Conservation (phyloP, 2,797 vertebrate genomes). For the Gallirallus australis region DNA sequence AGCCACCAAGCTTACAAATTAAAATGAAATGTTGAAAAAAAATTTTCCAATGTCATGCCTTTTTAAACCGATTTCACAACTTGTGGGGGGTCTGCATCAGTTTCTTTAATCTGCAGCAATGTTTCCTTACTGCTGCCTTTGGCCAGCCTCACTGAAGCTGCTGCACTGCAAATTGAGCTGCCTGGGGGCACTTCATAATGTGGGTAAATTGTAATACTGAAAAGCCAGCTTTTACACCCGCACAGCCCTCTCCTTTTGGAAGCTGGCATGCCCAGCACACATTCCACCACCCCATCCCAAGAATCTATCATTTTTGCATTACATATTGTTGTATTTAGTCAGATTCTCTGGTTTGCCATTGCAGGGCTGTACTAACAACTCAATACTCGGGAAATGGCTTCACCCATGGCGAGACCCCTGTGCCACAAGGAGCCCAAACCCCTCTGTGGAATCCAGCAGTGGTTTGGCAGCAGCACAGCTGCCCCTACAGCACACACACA, state of each 20-base stretch:
- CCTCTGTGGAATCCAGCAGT: not conserved
- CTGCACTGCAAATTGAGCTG: not conserved
- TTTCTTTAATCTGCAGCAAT: not conserved
- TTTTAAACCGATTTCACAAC: not conserved
- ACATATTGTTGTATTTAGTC: not conserved
- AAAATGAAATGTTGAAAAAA: not conserved
- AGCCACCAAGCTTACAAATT: not conserved
- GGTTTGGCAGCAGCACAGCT: not conserved
- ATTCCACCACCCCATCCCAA: not conserved
- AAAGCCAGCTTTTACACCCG: not conserved
- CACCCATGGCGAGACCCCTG: not conserved
- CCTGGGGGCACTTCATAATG: not conserved
- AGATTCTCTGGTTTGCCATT: not conserved
- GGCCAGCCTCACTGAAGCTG: not conserved
- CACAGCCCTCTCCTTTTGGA: not conserved
- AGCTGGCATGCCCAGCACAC: not conserved
- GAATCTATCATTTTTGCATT: not conserved
- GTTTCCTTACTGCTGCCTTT: not conserved
- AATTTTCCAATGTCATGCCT: not conserved
- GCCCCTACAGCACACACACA: fast-evolving
- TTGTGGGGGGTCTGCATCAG: not conserved
- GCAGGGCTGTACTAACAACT: not conserved
- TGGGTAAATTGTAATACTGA: not conserved
- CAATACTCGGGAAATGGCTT: not conserved
- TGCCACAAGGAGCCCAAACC: not conserved